phyloP scores from a whole-genome alignment of 2,113 vertebrate species.

The Pangasianodon gigas region DNA sequence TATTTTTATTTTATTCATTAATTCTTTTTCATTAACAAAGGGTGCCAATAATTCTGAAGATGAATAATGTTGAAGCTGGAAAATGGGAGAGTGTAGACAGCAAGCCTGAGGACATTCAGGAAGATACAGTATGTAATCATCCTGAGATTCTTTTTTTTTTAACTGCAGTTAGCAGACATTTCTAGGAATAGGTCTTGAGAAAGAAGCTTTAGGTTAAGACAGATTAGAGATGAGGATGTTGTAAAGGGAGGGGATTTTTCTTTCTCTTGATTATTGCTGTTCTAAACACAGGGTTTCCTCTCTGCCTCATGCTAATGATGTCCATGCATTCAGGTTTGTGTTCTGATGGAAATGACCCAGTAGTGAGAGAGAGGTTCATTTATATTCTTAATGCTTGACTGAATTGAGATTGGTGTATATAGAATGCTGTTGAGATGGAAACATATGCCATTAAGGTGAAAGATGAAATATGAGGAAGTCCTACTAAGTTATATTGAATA shows the following conservation, averaged over 20 bases:
- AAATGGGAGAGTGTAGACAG: background rate
- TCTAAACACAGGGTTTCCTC: conserved; percentile 50
- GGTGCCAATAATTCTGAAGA: background rate
- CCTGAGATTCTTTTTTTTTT: background rate
- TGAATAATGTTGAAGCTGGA: background rate
- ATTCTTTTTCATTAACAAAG: background rate
- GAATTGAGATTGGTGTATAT: background rate
- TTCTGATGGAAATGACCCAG: background rate
- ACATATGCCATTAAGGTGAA: background rate
- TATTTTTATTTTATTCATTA: background rate
- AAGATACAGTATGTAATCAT: background rate
- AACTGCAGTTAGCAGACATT: background rate
- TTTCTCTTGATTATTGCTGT: conserved; percentile 60
- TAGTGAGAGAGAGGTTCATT: background rate
- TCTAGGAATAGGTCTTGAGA: background rate
- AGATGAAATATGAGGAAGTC: background rate
- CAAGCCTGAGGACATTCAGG: background rate
- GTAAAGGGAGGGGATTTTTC: conserved; percentile 4
- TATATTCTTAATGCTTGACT: background rate
- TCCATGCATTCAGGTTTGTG: conserved; percentile 13
- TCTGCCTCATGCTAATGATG: conserved; percentile 58
- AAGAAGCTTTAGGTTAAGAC: conserved; percentile 22
- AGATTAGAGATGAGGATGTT: background rate
- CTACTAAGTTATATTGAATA: background rate
- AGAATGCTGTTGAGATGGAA: background rate